Evolutionary conservation across 1,140 invertebrate species (phyloP), one percentile per base, ranked within the genome.

Genomic region (Tenebrio molitor): DNA sequence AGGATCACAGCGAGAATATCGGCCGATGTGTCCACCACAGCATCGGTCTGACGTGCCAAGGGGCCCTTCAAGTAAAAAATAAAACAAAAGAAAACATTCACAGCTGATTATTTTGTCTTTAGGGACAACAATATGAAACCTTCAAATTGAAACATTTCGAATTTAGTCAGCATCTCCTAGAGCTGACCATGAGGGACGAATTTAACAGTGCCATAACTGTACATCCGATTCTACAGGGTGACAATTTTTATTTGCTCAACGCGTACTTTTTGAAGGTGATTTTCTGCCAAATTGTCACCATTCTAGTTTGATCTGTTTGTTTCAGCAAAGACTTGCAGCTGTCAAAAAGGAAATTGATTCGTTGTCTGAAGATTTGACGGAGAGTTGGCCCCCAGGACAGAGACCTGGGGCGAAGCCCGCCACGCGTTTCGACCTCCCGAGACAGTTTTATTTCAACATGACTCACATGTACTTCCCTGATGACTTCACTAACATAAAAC

Each of bases 381-480:
- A 82, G 41, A 82, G 86, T 0, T 97, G 95, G 95, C 95, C 95
- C 0, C 82, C 93, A 69, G 95, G 95, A n/a, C 89, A 91, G 79
- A 88, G 90, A 25, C 84, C 87, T 23, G 86, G 86, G 1, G 90
- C 88, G 71, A 88, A 88, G 71, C 90, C 93, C 4, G 84, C 86
- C 14, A 91, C 88, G 74, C 89, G 96, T 69, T 97, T 96, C 86
- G 95, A 97, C 85, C 87, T 97, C 64, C 85, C 95, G 15, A 88
- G 88, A 17, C 97, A 94, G 92, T 89, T 91, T 16, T 91, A 93
- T 80, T 94, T 97, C 79, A 96, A 96, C 80, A 84, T 85, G 39
- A 91, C 91, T n/a, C 91, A 96, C 81, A 87, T 92, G 14, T 95
- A 91, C 80, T 86, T 92, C 77, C 87, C 90, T 3, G 89, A 89